Percentiles rank a stretch among this genome's conserved stretches.
phyloP scores from a whole-genome alignment of 2,797 vertebrate species.

The Falco columbarius region DNA sequence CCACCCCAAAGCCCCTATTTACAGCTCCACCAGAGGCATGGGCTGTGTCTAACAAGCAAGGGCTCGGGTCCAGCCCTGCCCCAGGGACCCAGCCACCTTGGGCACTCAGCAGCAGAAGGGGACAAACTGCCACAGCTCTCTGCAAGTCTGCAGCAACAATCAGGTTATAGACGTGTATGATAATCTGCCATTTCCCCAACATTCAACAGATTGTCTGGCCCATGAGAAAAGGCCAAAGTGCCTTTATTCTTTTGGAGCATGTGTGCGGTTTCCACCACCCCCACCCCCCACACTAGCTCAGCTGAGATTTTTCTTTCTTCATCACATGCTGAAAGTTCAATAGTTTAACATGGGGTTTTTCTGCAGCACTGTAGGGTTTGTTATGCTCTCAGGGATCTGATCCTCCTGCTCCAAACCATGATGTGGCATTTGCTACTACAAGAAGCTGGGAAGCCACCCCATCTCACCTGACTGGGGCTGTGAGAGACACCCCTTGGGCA shows the following conservation, averaged over 20 bases:
- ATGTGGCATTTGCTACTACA: background rate
- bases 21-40: background rate
- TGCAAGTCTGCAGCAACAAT: background rate
- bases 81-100: background rate
- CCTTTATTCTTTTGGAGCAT: background rate
- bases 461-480: background rate
- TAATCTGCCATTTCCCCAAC: slow-evolving; percentile 72
- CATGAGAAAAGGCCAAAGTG: slow-evolving; percentile 50
- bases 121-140: background rate
- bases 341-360: background rate
- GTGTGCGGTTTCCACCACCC: background rate
- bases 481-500: background rate
- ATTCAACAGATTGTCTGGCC: slow-evolving; percentile 52
- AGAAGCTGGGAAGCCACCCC: background rate
- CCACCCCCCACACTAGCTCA: background rate
- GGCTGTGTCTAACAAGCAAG: background rate
- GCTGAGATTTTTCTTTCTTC: slow-evolving; percentile 36
- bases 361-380: rapidly evolving
- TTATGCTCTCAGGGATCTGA: background rate
- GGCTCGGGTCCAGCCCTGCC: background rate
- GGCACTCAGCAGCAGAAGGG: background rate
- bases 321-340: background rate
- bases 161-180: slow-evolving; percentile 53
- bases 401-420: background rate
- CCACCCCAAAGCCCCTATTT: background rate